phyloP scores from a whole-genome alignment of 2,797 vertebrate species.

The Acestrorhynchus altus region DNA sequence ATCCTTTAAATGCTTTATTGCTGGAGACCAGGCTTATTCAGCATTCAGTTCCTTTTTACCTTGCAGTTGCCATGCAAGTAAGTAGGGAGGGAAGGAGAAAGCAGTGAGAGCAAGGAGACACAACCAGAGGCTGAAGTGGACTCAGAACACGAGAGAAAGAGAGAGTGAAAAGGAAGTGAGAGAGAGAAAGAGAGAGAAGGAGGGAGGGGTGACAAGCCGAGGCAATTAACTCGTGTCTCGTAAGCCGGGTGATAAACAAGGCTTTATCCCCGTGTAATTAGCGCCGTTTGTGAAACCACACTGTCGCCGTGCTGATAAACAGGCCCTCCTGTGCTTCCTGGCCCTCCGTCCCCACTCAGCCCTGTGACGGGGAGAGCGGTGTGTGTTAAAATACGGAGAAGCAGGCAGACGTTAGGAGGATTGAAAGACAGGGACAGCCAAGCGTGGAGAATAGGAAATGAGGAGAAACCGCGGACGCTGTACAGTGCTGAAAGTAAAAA shows the following conservation, averaged over 20 bases:
- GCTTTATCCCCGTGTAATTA: slow-evolving; percentile 81
- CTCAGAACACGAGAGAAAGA: background rate
- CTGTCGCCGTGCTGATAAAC: slow-evolving; percentile 73
- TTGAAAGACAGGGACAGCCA: background rate
- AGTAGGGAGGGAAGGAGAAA: background rate
- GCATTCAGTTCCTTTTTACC: background rate
- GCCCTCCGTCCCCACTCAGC: slow-evolving; percentile 49
- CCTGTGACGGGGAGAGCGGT: background rate
- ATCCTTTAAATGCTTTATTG: no score
- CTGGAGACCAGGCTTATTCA: background rate
- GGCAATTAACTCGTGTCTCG: slow-evolving; percentile 79
- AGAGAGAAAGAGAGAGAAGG: background rate
- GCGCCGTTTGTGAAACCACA: slow-evolving; percentile 77
- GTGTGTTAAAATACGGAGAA: background rate
- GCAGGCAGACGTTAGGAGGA: background rate
- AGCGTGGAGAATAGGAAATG: background rate
- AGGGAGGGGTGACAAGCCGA: slow-evolving; percentile 66
- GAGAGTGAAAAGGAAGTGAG: no score
- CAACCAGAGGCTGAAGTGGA: background rate
- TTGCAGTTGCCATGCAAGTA: background rate
- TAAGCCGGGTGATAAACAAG: slow-evolving; percentile 79
- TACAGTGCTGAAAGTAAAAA: background rate
- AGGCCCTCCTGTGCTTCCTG: slow-evolving; percentile 30
- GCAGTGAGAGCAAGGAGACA: background rate
- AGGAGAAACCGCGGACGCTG: background rate